Conservation (phyloP, 2,888 invertebrate genomes). For the Chrysodeixis includens region DNA sequence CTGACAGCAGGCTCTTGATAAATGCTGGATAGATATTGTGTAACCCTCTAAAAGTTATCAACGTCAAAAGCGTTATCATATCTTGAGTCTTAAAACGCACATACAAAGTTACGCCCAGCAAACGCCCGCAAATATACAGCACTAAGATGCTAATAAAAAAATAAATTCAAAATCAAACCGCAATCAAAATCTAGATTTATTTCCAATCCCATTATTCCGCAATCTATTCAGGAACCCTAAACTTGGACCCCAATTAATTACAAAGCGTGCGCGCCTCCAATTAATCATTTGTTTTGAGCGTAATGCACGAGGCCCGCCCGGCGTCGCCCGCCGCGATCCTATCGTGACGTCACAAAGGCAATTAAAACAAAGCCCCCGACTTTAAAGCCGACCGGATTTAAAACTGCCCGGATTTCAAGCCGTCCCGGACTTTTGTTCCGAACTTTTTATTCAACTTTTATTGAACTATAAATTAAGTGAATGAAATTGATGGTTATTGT, state of each 20-base stretch:
- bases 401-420: too few species aligned
- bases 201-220: conserved; percentile 18
- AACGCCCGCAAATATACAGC: too few species aligned
- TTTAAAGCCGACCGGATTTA: too few species aligned
- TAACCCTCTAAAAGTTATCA: too few species aligned
- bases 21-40: too few species aligned
- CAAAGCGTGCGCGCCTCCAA: conserved; percentile 32
- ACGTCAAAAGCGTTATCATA: too few species aligned
- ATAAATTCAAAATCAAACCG: not conserved
- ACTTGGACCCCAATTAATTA: conserved; percentile 35
- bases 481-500: conserved; percentile 37
- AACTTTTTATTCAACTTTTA: conserved; percentile 19
- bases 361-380: conserved; percentile 42
- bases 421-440: conserved; percentile 11
- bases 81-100: too few species aligned
- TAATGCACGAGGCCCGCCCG: conserved; percentile 7
- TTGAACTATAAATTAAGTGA: conserved; percentile 15
- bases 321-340: conserved; percentile 39
- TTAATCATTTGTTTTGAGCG: conserved; percentile 48
- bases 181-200: conserved; percentile 15
- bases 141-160: too few species aligned
- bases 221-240: conserved; percentile 10
- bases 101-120: too few species aligned
- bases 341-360: conserved; percentile 20
- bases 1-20: too few species aligned